phyloP scores from a whole-genome alignment of 2,888 invertebrate genomes.

The Agrochola litura region DNA sequence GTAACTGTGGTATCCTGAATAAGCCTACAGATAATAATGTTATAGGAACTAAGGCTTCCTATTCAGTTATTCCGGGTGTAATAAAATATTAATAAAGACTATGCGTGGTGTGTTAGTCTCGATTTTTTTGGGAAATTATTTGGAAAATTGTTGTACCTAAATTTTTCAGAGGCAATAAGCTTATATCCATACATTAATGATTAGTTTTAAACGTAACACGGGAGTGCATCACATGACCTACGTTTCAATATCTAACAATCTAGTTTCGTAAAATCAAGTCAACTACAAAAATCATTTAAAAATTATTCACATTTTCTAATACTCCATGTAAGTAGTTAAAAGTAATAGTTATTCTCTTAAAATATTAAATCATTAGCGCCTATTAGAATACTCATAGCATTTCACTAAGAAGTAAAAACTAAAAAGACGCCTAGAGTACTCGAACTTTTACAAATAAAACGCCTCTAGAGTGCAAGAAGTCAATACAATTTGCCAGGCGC shows the following conservation, averaged over 20 bases:
- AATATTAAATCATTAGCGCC: constrained; percentile 1
- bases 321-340: not conserved
- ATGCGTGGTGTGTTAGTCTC: not conserved
- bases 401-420: not conserved
- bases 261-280: not conserved
- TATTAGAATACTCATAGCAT: constrained; percentile 11
- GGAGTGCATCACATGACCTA: no score
- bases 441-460: not conserved
- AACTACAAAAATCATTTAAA: not conserved
- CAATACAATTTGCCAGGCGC: not conserved
- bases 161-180: not conserved
- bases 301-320: no score
- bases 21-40: not conserved
- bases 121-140: not conserved
- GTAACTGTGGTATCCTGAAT: not conserved
- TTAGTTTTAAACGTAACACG: no score
- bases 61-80: not conserved
- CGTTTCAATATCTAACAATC: not conserved
- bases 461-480: not conserved
- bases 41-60: not conserved
- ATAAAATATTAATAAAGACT: not conserved
- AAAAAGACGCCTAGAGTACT: not conserved
- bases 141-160: not conserved
- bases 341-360: not conserved
- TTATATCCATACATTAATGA: not conserved